These are phyloP conservation scores for Phacellophora camtschatica DNA, from an alignment of 30 jellyfish, hydroid and myxozoan species.

Conservation along the genomic window DNA sequence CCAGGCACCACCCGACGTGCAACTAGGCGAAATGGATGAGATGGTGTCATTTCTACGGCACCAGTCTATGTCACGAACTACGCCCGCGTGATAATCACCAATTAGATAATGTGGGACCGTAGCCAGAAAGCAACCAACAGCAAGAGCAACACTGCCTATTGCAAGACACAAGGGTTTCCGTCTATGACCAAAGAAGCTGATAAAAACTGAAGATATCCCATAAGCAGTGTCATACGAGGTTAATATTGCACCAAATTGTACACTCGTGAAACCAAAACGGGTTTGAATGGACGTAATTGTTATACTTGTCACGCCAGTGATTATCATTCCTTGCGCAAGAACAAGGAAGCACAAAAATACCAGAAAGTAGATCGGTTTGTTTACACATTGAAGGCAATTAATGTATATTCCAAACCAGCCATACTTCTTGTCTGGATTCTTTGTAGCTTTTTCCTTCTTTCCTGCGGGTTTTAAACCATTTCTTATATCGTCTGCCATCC, in stretches of 20 bases:
- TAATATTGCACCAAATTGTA: conserved; percentile 69
- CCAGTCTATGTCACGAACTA: conserved; percentile 66
- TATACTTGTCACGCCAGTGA: conserved; percentile 82
- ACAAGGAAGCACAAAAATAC: conserved; percentile 45
- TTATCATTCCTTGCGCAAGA: conserved; percentile 87
- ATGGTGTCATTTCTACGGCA: conserved; percentile 30
- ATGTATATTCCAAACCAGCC: conserved; percentile 72
- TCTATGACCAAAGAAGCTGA: conserved; percentile 81
- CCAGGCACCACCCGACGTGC: conserved; percentile 86
- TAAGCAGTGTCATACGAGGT: conserved; percentile 88
- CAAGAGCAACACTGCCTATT: conserved; percentile 71
- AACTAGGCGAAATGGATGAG: not conserved
- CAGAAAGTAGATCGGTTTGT: conserved; percentile 74
- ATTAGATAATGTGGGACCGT: conserved; percentile 78
- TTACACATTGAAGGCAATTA: conserved; percentile 55
- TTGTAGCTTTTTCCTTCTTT: not conserved
- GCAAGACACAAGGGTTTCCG: conserved; percentile 84
- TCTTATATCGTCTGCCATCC: not conserved
- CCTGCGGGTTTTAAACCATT: no score
- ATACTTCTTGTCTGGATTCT: conserved; percentile 59
- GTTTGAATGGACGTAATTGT: conserved; percentile 85
- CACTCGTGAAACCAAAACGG: conserved; percentile 84
- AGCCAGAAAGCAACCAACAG: conserved; percentile 72
- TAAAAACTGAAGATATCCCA: conserved; percentile 73
- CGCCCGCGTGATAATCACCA: conserved; percentile 84